Evolutionary conservation across 1,140 invertebrate species (phyloP), one percentile per base, ranked within the genome.

Genomic region (Megalonaias nervosa): DNA sequence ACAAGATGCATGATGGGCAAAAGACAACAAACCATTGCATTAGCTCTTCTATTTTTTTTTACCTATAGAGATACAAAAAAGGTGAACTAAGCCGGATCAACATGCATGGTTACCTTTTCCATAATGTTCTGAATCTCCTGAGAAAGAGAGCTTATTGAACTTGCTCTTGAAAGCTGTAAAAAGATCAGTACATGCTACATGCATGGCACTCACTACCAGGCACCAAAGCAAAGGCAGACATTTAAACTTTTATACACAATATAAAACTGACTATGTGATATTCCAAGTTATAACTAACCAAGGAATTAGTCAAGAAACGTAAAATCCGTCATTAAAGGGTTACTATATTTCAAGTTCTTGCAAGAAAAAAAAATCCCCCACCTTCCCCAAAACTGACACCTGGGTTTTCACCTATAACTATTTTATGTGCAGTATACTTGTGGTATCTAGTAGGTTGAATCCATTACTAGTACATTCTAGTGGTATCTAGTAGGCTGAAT

Each of bases 91-190:
- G 38, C 38, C 9, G 38, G 4, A 48, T 48, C 38, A 48, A 48
- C 38, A 48, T 48, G 38, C 38, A 48, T 48, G 38, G 11, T 70
- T 73, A 73, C 71, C 71, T 73, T 73, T 16, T 38, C 56, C 67
- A 76, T 55, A 21, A 76, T 76, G n/a, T 60, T 62, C 26, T 76
- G 74, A 62, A 76, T 68, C 67, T 76, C 74, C 65, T 48, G 55
- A 4, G 74, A 70, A 21, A 76, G 59, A 65, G 74, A 76, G 66
- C 74, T 76, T 9, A 23, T 23, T 23, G 74, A 76, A 57, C 74
- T 76, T 58, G 61, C 67, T 70, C 74, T 76, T 56, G 74, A 76
- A 19, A 76, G 23, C 74, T 76, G 74, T 57, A 76, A 76, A 17
- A 15, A 58, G 55, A 56, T 56, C 11, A n/a, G 15, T 19, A 68